Base-by-base conservation (phyloP, 2,888 invertebrate species). In the Macrophya annulata region DNA sequence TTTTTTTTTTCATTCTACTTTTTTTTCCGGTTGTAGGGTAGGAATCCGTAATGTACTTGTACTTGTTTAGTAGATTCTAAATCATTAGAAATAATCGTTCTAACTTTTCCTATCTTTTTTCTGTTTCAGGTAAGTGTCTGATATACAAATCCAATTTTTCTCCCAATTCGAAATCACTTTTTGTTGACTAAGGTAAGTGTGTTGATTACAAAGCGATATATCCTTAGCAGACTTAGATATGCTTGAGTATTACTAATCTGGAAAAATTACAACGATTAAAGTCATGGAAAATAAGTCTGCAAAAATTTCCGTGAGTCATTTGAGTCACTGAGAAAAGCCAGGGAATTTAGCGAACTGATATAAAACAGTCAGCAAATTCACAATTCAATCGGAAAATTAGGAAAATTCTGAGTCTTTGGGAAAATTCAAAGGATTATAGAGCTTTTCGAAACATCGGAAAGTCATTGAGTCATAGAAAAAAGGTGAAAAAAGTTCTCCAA, bases 71-170 rank as follows among this genome's bases (percentile, higher is more conserved):
- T 25, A 4, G 62, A 45, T 10, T 74, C 12, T 48, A 25, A 25
- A 31, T 10, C 0, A 2, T 4, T 31, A 17, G 17, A 37, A 77
- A 77, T 55, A n/a, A 4, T 48, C 10, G 37, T 31, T 55, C 31
- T 51, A n/a, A 77, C 15, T 17, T 55, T 0, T 8, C 4, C 37
- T 37, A 4, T 48, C 55, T 31, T 37, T 25, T 77, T 5, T 77
- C 37, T 77, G 77, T 77, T 77, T 77, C 77, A 77, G 77, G 77
- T 59, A 25, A 81, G 81, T 81, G n/a, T 59, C 8, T 17, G 68
- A 68, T 37, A 37, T 15, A 68, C 31, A 37, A 37, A 68, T 0
- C 21, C 37, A 68, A 68, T 37, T 31, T 8, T 68, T 17, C 15
- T 5, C 68, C 5, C 6, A 37, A 25, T 15, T 68, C 1, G 68